phyloP scores from a whole-genome alignment of 2,888 invertebrate species.

The Yponomeuta cagnagella region DNA sequence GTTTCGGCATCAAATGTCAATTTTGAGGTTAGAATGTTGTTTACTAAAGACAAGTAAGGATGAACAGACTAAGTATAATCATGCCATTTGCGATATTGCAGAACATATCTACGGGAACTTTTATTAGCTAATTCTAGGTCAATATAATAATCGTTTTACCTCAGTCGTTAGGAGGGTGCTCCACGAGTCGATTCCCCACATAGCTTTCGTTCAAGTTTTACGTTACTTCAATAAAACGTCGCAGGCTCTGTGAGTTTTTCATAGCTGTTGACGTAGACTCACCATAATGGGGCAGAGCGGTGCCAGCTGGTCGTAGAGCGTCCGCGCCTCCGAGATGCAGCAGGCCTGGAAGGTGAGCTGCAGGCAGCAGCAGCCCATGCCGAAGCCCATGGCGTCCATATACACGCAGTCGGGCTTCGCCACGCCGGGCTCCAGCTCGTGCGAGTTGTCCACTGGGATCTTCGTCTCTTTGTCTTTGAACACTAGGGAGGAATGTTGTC shows the following conservation, averaged over 20 bases:
- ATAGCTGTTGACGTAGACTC: not conserved
- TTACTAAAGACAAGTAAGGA: too few species aligned
- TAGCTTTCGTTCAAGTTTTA: not conserved
- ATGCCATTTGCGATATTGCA: too few species aligned
- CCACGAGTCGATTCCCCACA: too few species aligned
- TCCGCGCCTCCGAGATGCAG: constrained; percentile 95
- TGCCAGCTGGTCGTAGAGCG: constrained; percentile 97
- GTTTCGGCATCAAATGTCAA: too few species aligned
- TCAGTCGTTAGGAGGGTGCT: too few species aligned
- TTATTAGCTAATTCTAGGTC: too few species aligned
- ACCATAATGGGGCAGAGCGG: constrained; percentile 98
- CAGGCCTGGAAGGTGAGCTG: constrained; percentile 98
- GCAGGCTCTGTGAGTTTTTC: too few species aligned
- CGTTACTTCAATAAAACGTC: too few species aligned
- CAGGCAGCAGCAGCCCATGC: constrained; percentile 99
- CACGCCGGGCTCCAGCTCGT: constrained; percentile 75
- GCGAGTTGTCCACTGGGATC: constrained; percentile 87
- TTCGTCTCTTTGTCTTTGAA: constrained; percentile 92
- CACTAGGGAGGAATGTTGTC: constrained; percentile 73
- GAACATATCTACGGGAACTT: too few species aligned
- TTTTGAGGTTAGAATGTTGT: too few species aligned
- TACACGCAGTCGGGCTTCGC: constrained; percentile 94
- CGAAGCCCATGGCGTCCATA: constrained; percentile 99
- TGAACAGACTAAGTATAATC: too few species aligned
- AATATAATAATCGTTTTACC: too few species aligned